Evolutionary conservation across 1,140 invertebrate species (phyloP), one percentile per base, ranked within the genome.

Genomic region (Belonocnema kinseyi): DNA sequence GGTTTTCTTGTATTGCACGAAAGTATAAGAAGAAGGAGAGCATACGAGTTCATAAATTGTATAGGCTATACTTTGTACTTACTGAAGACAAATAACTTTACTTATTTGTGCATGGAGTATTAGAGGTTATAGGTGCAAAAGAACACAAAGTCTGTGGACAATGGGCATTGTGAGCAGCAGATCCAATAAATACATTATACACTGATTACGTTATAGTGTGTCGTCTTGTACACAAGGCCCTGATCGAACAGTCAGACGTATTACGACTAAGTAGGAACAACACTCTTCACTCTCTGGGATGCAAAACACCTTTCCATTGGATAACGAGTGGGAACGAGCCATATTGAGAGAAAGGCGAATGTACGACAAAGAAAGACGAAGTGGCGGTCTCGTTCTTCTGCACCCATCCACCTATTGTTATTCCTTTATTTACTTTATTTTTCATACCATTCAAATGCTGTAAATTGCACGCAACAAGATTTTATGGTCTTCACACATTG

Each of bases 201-300:
- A 85, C 83, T 85, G 85, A 87, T 87, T 87, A 85, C 82, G 80
- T 87, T 87, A 85, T 85, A 80, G 80, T 82, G 40, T 80, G 77
- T 81, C 58, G 56, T 17, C 26, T 70, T 54, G n/a, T 66, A 33
- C 7, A 19, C 21, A 50, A 13, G 21, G 16, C 72, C n/a, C 52
- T 4, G n/a, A 71, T 66, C 50, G 71, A 70, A 50, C 51, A 61
- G 61, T 81, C 76, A 74, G 82, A 82, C 81, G 78, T 86, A 87
- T 87, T 86, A 80, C 76, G 77, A 72, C 78, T 81, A 83, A 87
- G 77, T 77, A 83, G 56, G 73, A 74, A 84, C 81, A 78, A 80
- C 54, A 53, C 77, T 80, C 71, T 51, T 54, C 74, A 80, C 70
- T 70, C 70, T 70, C 56, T n/a, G 33, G 73, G 56, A 12, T 72